Evolutionary conservation across 2,888 invertebrate species (phyloP).

Genomic region (Agonopterix arenella): DNA sequence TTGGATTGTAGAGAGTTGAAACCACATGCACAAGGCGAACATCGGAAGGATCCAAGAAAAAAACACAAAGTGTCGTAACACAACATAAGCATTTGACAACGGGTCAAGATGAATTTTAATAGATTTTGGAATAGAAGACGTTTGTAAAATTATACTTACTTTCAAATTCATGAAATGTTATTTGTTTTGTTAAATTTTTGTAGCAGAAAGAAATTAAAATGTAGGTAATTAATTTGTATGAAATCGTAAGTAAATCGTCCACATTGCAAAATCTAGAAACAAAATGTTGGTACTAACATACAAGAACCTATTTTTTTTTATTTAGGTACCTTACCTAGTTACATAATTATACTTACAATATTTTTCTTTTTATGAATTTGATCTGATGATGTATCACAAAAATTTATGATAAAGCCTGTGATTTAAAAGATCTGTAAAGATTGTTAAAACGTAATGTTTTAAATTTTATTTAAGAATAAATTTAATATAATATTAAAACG

Average conservation of each 20-base stretch:
- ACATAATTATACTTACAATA: background rate
- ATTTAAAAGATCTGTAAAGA: constrained; percentile 23
- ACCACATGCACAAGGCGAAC: constrained; percentile 75
- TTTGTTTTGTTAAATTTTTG: no score
- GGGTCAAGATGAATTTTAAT: constrained; percentile 34
- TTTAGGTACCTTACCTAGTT: background rate
- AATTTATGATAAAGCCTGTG: constrained; percentile 17
- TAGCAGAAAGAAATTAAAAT: no score
- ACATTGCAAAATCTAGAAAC: no score
- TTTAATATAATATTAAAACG: no score
- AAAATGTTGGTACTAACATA: background rate
- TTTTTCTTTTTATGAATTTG: no score
- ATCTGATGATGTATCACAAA: no score
- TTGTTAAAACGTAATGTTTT: background rate
- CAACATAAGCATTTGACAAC: constrained; percentile 27
- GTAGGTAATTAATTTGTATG: no score
- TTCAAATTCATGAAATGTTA: no score
- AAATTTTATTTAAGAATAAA: background rate
- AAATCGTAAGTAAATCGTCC: no score
- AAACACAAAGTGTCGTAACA: constrained; percentile 84
- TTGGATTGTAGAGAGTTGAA: constrained; percentile 83
- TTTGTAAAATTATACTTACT: background rate
- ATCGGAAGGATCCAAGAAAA: constrained; percentile 78
- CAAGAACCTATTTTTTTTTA: no score
- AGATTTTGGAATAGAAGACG: constrained; percentile 23